These are phyloP conservation scores for Nemotelus pantherinus DNA, from an alignment of 2,888 invertebrate species.

Conservation along the genomic window DNA sequence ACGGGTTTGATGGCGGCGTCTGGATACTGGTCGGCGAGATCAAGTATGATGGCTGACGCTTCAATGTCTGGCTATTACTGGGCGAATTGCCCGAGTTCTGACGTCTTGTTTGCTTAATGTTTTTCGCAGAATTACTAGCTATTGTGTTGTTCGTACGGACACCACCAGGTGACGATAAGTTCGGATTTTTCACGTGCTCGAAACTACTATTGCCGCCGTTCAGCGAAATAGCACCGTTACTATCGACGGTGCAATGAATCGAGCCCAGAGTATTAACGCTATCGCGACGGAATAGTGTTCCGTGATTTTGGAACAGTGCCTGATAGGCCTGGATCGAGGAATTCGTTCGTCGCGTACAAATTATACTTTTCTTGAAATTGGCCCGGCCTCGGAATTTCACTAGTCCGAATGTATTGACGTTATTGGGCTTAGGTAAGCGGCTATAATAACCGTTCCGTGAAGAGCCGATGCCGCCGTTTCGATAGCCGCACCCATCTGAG, in stretches of 20 bases:
- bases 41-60: conserved; percentile 10
- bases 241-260: conserved; percentile 2
- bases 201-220: neutral
- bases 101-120: conserved; percentile 9
- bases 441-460: conserved; percentile 39
- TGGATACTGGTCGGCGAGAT: neutral
- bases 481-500: neutral
- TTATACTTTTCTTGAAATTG: conserved; percentile 43
- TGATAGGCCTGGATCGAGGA: conserved; percentile 7
- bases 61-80: neutral
- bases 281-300: conserved; percentile 8
- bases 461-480: neutral
- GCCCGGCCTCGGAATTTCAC: conserved; percentile 43
- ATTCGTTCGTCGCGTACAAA: conserved; percentile 40
- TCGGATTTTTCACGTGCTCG: neutral
- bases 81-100: conserved; percentile 1
- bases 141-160: neutral
- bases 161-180: neutral
- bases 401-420: conserved; percentile 45
- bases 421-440: conserved; percentile 43
- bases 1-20: conserved; percentile 6
- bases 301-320: neutral
- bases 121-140: neutral
- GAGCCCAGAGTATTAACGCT: conserved; percentile 7
- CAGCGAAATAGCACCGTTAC: neutral